phyloP scores from a whole-genome alignment of 2,113 vertebrate genomes.

The Dolichallabes microphthalmus region DNA sequence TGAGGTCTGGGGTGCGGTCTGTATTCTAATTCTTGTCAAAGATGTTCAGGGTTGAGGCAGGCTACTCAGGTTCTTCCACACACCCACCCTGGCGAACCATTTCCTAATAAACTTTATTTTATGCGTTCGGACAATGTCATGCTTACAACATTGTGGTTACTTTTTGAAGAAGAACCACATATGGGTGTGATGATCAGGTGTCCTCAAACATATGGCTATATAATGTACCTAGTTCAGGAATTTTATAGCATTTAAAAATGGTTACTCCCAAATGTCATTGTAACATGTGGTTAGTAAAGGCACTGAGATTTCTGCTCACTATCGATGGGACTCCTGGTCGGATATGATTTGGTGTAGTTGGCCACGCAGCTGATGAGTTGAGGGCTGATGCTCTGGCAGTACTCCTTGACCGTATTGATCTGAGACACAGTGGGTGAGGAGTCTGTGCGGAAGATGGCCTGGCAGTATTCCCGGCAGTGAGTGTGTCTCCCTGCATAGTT shows the following conservation, averaged over 20 bases:
- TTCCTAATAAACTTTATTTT: not conserved
- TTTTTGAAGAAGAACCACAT: not conserved
- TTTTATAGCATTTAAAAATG: too few species aligned
- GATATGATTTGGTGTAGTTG: constrained; percentile 96
- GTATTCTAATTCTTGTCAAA: not conserved
- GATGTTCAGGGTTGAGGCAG: not conserved
- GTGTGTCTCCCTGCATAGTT: constrained; percentile 94
- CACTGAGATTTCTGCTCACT: constrained; percentile 75
- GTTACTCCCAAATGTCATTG: too few species aligned
- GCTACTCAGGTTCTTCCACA: not conserved
- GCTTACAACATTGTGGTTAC: not conserved
- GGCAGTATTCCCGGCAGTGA: constrained; percentile 94
- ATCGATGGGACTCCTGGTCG: constrained; percentile 92
- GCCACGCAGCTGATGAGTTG: constrained; percentile 90
- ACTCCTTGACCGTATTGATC: constrained; percentile 91
- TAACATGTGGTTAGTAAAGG: too few species aligned
- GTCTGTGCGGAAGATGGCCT: constrained; percentile 98
- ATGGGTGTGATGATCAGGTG: not conserved
- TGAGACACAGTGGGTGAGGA: constrained; percentile 93
- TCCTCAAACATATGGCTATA: not conserved
- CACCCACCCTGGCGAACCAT: not conserved
- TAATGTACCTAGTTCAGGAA: not conserved
- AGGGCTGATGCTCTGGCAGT: constrained; percentile 88
- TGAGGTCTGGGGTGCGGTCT: not conserved
- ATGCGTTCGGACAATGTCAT: not conserved